Conservation (phyloP, 2,113 vertebrate genomes). For the Egretta garzetta region DNA sequence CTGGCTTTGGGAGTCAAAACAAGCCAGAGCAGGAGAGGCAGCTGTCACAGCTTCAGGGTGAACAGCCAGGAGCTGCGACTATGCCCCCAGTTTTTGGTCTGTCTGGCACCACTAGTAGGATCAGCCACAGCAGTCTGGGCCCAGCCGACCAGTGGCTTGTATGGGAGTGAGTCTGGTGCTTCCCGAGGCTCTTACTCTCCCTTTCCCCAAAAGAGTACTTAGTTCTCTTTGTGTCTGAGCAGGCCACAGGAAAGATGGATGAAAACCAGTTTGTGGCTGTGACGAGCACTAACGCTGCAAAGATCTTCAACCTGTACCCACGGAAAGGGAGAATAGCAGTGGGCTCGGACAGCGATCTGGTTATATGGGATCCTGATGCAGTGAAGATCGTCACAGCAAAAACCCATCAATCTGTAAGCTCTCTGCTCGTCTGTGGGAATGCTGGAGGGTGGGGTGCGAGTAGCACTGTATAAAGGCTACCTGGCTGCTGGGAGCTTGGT, state of each 20-base stretch:
- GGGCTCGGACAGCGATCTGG: conserved; percentile 92
- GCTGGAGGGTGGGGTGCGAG: fast-evolving
- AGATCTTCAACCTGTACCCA: conserved; percentile 97
- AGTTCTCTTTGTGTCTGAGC: neutral
- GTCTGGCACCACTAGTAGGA: neutral
- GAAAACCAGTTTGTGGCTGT: conserved; percentile 98
- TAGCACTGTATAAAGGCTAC: neutral
- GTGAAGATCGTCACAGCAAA: conserved; percentile 94
- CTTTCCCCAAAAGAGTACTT: neutral
- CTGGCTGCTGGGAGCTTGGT: neutral
- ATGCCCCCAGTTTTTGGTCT: neutral
- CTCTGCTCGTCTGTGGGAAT: neutral
- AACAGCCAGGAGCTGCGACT: neutral
- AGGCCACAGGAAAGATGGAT: conserved; percentile 98
- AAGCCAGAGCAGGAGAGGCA: neutral
- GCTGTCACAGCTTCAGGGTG: fast-evolving
- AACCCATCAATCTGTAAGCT: conserved; percentile 91
- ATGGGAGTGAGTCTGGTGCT: neutral
- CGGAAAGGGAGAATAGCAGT: conserved; percentile 95
- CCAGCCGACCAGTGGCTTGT: neutral
- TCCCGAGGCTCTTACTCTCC: neutral
- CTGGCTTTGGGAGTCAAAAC: neutral
- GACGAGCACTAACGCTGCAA: conserved; percentile 97
- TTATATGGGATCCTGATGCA: conserved; percentile 96
- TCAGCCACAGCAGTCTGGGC: neutral